Percentiles rank a stretch among this genome's conserved stretches.
These are phyloP conservation scores for Hepsetus odoe DNA, from an alignment of 2,113 vertebrate genomes.

Conservation along the genomic window DNA sequence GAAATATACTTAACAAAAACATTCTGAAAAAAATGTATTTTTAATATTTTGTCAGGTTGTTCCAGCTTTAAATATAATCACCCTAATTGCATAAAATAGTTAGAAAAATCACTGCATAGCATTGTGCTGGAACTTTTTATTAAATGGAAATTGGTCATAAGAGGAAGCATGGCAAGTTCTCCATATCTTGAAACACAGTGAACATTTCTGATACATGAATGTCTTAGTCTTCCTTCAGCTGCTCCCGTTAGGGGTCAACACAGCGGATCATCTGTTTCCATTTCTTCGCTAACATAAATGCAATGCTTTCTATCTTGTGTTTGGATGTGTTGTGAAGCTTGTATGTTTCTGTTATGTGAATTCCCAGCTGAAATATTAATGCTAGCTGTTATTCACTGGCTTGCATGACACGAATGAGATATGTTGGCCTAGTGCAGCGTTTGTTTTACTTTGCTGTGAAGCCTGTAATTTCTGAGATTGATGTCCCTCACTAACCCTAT, in stretches of 20 bases:
- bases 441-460: conserved; percentile 66
- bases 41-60: too few species aligned
- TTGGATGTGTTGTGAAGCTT: background rate
- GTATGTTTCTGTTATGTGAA: background rate
- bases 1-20: background rate
- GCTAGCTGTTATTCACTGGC: background rate
- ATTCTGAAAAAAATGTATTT: background rate
- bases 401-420: background rate
- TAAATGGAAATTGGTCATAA: background rate
- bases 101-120: background rate
- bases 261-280: too few species aligned
- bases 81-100: background rate
- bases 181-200: background rate
- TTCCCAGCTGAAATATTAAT: background rate
- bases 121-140: background rate
- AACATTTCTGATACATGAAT: background rate
- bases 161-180: background rate
- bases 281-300: too few species aligned
- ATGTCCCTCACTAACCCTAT: conserved; percentile 67
- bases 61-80: background rate
- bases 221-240: too few species aligned
- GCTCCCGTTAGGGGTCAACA: too few species aligned
- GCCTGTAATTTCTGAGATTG: conserved; percentile 77
- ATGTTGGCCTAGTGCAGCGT: conserved; percentile 55
- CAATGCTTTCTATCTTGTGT: too few species aligned